phyloP scores from a whole-genome alignment of 1,140 invertebrate species.

The Xylocopa sonorina region DNA sequence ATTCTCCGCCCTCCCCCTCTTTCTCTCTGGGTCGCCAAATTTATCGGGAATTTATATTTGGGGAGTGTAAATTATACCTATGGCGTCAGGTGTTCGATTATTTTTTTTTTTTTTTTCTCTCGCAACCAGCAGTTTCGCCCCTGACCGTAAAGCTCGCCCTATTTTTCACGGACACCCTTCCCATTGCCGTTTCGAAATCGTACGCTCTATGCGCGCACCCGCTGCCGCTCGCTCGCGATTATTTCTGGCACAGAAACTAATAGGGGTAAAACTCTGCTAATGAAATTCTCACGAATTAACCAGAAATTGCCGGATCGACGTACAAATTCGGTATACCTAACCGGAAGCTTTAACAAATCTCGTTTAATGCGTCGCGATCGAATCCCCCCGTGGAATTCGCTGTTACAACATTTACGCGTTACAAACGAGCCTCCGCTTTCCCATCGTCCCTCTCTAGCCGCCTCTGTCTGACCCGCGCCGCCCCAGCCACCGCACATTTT shows the following conservation, averaged over 20 bases:
- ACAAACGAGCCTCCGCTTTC: neutral
- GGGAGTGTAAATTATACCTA: slow-evolving; percentile 43
- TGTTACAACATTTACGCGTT: slow-evolving; percentile 1
- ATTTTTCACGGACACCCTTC: slow-evolving; percentile 36
- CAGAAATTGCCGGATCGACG: neutral
- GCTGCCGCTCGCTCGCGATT: no score
- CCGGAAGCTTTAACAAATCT: neutral
- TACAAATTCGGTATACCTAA: slow-evolving; percentile 11
- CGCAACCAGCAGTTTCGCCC: neutral
- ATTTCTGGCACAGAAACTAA: neutral
- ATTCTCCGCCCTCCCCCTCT: neutral
- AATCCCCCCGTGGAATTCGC: neutral
- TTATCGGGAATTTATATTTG: slow-evolving; percentile 52
- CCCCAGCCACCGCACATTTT: neutral
- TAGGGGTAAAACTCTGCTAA: neutral
- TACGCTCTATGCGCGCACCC: no score
- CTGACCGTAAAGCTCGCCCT: neutral
- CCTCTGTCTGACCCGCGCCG: no score
- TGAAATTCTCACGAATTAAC: slow-evolving; percentile 22
- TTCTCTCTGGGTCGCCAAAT: neutral
- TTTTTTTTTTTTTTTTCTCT: no score
- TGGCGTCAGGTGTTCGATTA: slow-evolving; percentile 50
- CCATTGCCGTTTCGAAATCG: neutral
- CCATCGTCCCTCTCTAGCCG: neutral
- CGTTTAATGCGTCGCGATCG: neutral